Conservation (phyloP, 2,113 vertebrate genomes). For the Dicrurus megarhynchus region DNA sequence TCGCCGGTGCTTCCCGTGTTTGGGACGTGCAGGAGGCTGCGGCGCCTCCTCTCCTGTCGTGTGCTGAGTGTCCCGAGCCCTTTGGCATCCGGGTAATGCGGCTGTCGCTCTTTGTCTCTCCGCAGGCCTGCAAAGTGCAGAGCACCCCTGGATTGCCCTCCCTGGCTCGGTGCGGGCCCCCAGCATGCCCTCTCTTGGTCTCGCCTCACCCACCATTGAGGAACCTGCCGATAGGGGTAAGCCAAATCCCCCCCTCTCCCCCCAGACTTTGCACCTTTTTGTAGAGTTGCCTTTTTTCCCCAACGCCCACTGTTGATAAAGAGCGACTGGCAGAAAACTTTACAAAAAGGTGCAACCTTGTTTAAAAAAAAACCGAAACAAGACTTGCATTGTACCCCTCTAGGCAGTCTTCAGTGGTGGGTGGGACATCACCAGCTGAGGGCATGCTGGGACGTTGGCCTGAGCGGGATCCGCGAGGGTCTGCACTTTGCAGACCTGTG, state of each 20-base stretch:
- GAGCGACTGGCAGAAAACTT: background rate
- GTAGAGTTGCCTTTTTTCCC: conserved; percentile 42
- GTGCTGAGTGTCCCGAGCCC: background rate
- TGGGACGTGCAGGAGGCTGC: background rate
- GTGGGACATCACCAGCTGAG: conserved; percentile 69
- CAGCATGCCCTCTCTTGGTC: conserved; percentile 70
- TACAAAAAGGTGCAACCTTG: conserved; percentile 39
- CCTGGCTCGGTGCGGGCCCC: conserved; percentile 70
- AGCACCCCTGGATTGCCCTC: conserved; percentile 72
- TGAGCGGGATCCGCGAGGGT: conserved; percentile 58
- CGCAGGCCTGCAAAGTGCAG: conserved; percentile 76
- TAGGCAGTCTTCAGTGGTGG: conserved; percentile 69
- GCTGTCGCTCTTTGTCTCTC: conserved; percentile 58
- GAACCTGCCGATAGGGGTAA: conserved; percentile 75
- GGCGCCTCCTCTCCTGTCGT: background rate
- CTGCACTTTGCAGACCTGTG: conserved; percentile 63
- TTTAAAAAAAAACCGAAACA: conserved; percentile 23
- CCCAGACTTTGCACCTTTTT: conserved; percentile 46
- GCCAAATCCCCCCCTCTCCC: conserved; percentile 36
- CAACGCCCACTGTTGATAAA: background rate
- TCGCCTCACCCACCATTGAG: conserved; percentile 71
- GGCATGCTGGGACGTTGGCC: conserved; percentile 65
- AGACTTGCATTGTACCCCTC: conserved; percentile 60
- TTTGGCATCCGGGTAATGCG: background rate
- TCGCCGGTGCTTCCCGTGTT: accelerated